Conservation (phyloP, 2,888 invertebrate species). For the Rhabditoides inermis region DNA sequence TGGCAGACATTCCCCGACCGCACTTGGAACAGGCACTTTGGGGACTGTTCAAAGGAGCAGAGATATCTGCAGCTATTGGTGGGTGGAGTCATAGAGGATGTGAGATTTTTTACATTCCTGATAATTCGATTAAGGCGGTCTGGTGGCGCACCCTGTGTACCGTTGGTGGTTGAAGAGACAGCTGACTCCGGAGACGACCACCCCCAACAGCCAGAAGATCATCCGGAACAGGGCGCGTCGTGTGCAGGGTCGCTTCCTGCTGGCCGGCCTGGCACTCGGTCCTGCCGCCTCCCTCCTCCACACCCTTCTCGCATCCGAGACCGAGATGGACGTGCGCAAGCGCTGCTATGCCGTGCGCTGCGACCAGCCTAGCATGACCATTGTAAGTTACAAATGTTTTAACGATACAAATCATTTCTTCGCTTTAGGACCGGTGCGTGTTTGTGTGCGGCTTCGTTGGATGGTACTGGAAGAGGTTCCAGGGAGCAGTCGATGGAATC, state of each 20-base stretch:
- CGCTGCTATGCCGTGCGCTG: constrained; percentile 41
- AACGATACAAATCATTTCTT: neutral
- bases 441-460: constrained; percentile 40
- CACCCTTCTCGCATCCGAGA: constrained; percentile 11
- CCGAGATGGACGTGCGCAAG: constrained; percentile 22
- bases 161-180: constrained; percentile 31
- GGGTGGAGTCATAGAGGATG: too few relatives aligned
- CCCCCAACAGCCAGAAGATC: constrained; percentile 45
- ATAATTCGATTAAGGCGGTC: constrained; percentile 30
- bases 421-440: constrained; percentile 36
- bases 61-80: constrained; percentile 40
- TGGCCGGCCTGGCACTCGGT: constrained; percentile 34
- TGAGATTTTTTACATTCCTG: too few relatives aligned
- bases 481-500: constrained; percentile 48
- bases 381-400: constrained; percentile 18
- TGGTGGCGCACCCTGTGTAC: constrained; percentile 43
- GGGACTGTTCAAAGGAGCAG: constrained; percentile 36
- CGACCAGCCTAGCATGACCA: constrained; percentile 21
- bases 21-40: constrained; percentile 38
- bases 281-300: constrained; percentile 26
- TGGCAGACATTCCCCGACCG: constrained; percentile 39
- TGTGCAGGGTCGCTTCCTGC: constrained; percentile 36
- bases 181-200: constrained; percentile 33
- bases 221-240: constrained; percentile 22
- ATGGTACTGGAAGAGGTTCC: constrained; percentile 51